A percentile compares a stretch with the other conserved stretches of the same genome.
These are phyloP conservation scores for Drosophila kambysellisi DNA, from an alignment of 2,888 invertebrate genomes.

Conservation along the genomic window DNA sequence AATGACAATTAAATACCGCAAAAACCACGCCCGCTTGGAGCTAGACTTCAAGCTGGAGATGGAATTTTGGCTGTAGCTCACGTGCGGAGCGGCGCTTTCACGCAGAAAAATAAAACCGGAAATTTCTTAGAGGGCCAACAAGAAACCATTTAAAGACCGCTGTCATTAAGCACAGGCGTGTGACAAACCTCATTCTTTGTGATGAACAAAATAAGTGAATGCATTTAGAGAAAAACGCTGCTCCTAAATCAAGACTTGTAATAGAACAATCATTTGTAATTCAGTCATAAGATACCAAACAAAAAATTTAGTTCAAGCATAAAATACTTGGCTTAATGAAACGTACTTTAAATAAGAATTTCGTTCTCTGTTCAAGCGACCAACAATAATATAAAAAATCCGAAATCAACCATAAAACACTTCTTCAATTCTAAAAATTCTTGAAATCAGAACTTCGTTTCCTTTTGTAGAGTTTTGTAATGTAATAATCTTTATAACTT, in stretches of 20 bases:
- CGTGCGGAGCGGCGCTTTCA: slow-evolving; percentile 57
- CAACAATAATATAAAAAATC: too few species aligned
- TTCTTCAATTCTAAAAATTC: neutral
- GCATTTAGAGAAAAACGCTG: neutral
- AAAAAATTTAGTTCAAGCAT: neutral
- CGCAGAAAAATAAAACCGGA: slow-evolving; percentile 44
- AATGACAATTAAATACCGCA: slow-evolving; percentile 36
- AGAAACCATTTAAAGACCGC: slow-evolving; percentile 22
- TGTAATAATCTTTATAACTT: neutral
- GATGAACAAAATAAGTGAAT: neutral
- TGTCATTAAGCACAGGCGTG: slow-evolving; percentile 25
- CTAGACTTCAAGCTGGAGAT: neutral
- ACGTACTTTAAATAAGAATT: neutral
- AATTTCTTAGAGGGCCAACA: slow-evolving; percentile 46
- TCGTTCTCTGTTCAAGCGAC: neutral
- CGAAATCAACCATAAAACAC: too few species aligned
- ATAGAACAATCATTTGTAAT: neutral
- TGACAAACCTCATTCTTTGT: slow-evolving; percentile 32
- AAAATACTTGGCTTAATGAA: neutral
- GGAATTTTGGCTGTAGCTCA: slow-evolving; percentile 25
- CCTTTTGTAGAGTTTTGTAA: neutral
- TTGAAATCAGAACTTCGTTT: neutral
- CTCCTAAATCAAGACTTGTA: neutral
- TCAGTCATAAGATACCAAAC: neutral
- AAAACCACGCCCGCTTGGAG: neutral